A percentile compares a stretch with the other conserved stretches of the same genome.
These are phyloP conservation scores for Dusona sp. DNA, from an alignment of 2,888 invertebrate species.

Conservation along the genomic window DNA sequence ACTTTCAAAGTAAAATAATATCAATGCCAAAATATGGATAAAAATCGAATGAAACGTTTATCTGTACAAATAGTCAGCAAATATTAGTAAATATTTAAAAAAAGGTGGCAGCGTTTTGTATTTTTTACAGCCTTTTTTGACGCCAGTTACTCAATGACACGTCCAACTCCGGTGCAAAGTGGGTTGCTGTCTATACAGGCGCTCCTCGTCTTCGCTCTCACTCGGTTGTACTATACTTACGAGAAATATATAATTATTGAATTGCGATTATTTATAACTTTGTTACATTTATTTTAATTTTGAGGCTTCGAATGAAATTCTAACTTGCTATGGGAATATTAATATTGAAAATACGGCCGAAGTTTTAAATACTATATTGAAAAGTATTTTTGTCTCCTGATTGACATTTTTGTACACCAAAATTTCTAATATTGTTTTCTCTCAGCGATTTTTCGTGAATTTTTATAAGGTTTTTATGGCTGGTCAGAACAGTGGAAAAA, in stretches of 20 bases:
- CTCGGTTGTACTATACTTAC: background rate
- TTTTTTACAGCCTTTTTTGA: background rate
- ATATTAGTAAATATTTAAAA: too few relatives aligned
- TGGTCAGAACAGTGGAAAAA: background rate
- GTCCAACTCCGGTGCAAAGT: conserved; percentile 19
- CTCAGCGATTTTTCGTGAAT: too few relatives aligned
- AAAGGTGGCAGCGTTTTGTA: too few relatives aligned
- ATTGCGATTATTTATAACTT: background rate
- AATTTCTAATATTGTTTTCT: too few relatives aligned
- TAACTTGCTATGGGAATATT: background rate
- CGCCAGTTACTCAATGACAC: background rate
- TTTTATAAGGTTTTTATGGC: too few relatives aligned
- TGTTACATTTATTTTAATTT: background rate
- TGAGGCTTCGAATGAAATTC: background rate
- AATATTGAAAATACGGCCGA: background rate
- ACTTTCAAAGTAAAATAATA: too few relatives aligned
- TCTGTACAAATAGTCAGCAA: background rate
- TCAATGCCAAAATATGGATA: too few relatives aligned
- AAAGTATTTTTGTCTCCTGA: background rate
- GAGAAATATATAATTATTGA: background rate
- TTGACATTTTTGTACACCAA: background rate
- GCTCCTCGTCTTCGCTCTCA: background rate
- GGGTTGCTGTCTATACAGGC: conserved; percentile 48
- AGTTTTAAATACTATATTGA: background rate
- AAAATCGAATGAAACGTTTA: too few relatives aligned